Base-by-base conservation (phyloP, 2,888 invertebrate genomes). In the Ophion ellenae region DNA sequence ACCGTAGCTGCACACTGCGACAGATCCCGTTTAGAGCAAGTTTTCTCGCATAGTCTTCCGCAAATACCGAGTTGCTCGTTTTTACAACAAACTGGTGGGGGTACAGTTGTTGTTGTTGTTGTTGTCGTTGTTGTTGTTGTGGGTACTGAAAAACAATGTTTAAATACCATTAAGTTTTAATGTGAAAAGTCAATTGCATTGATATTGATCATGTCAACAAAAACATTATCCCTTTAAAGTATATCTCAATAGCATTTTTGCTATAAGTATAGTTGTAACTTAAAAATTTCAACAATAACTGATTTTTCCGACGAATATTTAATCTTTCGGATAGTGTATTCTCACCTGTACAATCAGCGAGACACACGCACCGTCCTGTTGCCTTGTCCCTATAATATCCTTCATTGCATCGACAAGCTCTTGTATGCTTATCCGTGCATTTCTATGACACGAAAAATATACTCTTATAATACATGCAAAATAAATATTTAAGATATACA, bases 21-120 rank as follows among this genome's bases (percentile, higher is more conserved):
- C 28, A 45, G 14, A 24, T 14, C 14, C n/a, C 7, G 73, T 1
- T 36, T 67, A 10, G 69, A 69, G 57, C 86, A 84, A 40, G 69
- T 84, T 45, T 67, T 63, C n/a, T 86, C 83, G 61, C 84, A 86
- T n/a, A 64, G 7, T 75, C 47, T 24, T 67, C 78, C 84, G n/a
- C 84, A 86, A 40, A 53, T 67, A 32, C 78, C 83, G 9, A 63
- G 32, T n/a, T 83, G 78, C 47, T 83, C 83, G 40, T 83, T 83
- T 7, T n/a, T 28, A 11, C 66, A 17, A 36, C 87, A 87, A 40
- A 20, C 10, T n/a, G 14, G 11, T 14, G 53, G 53, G 17, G 17
- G 3, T 40, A 7, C 7, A 17, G 53, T 14, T 14, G 28, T 28
- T 47, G 53, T 53, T 28, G 28, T 28, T 47, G 53, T 53, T 28